Evolutionary conservation across 2,113 vertebrate genomes (phyloP).

Genomic region (Cryptomyrus ogoouensis): DNA sequence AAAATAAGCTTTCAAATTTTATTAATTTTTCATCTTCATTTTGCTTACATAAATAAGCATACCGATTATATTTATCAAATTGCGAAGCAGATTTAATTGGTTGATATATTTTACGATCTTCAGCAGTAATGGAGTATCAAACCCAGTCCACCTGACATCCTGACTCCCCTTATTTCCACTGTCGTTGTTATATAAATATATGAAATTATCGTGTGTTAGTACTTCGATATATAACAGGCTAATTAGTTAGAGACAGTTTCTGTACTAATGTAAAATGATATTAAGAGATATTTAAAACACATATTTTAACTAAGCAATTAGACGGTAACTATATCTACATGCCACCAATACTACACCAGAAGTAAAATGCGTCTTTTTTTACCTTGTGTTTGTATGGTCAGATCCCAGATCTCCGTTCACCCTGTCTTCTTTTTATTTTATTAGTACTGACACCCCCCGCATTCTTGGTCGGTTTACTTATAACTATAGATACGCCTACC

Average conservation of each 20-base stretch:
- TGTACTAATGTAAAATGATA: neutral
- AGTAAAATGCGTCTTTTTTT: neutral
- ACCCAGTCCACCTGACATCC: neutral
- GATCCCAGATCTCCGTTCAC: neutral
- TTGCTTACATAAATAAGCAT: neutral
- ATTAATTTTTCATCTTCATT: neutral
- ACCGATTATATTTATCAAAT: neutral
- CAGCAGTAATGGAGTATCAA: neutral
- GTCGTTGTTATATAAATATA: neutral
- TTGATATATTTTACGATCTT: neutral
- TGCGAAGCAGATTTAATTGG: neutral
- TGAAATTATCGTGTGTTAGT: neutral
- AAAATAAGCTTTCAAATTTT: neutral
- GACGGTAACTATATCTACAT: neutral
- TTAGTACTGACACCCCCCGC: neutral
- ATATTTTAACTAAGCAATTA: neutral
- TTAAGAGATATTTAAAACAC: neutral
- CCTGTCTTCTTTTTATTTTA: neutral
- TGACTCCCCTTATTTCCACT: neutral
- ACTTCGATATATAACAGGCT: neutral
- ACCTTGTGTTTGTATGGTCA: neutral
- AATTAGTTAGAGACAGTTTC: neutral
- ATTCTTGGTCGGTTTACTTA: neutral
- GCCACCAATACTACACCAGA: neutral
- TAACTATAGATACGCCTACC: neutral